Evolutionary conservation across 2,888 invertebrate genomes (phyloP).

Genomic region (Schizaphis graminum): DNA sequence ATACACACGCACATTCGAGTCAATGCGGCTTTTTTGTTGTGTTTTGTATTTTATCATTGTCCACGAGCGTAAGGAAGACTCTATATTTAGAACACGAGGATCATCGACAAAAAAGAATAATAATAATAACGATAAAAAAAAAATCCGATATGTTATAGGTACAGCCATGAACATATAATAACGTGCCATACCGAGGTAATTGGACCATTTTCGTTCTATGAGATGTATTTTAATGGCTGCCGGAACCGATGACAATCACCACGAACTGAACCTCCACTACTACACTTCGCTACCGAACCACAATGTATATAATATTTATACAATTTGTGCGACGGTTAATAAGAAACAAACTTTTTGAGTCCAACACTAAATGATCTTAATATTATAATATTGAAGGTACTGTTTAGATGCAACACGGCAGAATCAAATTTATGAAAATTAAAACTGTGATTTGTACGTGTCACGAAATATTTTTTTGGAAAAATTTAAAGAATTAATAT

Average conservation of each 20-base stretch:
- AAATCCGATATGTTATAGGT: constrained; percentile 58
- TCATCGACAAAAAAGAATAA: constrained; percentile 37
- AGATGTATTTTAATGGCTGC: constrained; percentile 42
- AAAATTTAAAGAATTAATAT: neutral
- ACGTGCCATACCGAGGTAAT: constrained; percentile 64
- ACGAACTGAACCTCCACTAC: neutral
- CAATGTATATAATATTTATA: neutral
- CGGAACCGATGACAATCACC: constrained; percentile 31
- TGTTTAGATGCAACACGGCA: neutral
- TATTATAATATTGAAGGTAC: neutral
- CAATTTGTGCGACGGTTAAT: neutral
- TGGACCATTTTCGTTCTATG: constrained; percentile 56
- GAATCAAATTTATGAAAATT: neutral
- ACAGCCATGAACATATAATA: constrained; percentile 51
- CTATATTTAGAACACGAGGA: constrained; percentile 53
- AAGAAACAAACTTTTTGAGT: neutral
- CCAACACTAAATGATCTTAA: neutral
- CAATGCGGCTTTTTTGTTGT: constrained; percentile 47
- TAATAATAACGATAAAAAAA: constrained; percentile 33
- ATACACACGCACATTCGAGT: constrained; percentile 32
- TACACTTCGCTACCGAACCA: neutral
- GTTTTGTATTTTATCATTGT: constrained; percentile 49
- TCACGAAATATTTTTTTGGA: neutral
- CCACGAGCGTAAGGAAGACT: constrained; percentile 49
- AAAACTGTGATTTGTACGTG: neutral